Evolutionary conservation across 1,140 invertebrate genomes (phyloP), one percentile per base, ranked within the genome.

Genomic region (Hetaerina americana): DNA sequence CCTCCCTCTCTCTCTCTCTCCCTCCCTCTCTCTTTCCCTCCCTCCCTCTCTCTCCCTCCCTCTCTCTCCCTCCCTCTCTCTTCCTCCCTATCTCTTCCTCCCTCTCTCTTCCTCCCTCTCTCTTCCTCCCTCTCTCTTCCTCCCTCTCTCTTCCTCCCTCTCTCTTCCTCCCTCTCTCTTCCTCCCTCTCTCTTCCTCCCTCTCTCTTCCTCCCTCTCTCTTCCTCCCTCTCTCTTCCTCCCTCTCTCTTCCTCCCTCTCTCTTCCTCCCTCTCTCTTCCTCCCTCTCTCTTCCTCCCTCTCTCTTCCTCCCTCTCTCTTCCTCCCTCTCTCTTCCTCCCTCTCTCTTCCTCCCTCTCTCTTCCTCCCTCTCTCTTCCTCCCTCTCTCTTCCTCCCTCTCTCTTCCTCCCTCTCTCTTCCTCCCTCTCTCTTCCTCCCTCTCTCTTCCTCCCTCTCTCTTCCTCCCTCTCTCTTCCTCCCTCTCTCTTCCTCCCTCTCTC

Each of bases 231-330:
- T 26, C 29, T 66, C 27, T 49, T 5, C 27, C 40, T 70, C 57
- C 69, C 66, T 70, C 26, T 70, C 57, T 31, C 71, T 75, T 18
- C 18, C 66, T 72, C 28, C 68, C 70, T 72, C 69, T 70, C 69
- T 70, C 26, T 72, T 28, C 26, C 27, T 71, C 70, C 49, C 49
- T 66, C 26, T 66, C 69, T 66, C 70, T 57, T n/a, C 22, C 66
- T 18, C 49, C 70, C 71, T 69, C 26, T 69, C 71, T 69, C 26
- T 71, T 15, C 28, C 67, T 71, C 74, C 72, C 29, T 71, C 68
- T 1, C 68, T 72, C 69, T 49, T 28, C 71, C 72, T 49, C 72
- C 40, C 68, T 71, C 26, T 72, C 68, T 71, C 72, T 72, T 28
- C 27, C 66, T 40, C 31, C 18, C 31, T 40, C 31, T 40, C 31